Conservation (phyloP, 2,113 vertebrate genomes). For the Archocentrus centrarchus region DNA sequence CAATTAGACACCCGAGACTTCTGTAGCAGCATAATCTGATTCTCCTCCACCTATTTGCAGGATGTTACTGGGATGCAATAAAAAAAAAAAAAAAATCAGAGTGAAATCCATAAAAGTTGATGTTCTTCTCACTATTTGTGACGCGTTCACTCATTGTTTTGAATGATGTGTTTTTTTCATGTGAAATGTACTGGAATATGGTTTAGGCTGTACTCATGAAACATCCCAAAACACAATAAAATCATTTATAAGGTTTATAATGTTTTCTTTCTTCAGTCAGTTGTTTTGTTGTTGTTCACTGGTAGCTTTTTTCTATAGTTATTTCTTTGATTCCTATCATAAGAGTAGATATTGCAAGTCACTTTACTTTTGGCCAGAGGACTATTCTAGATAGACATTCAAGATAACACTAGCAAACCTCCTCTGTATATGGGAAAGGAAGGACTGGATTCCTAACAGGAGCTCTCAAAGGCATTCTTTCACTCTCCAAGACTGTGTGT, state of each 20-base stretch:
- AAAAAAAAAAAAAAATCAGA: background rate
- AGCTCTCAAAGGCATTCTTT: background rate
- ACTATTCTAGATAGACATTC: background rate
- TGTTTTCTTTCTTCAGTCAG: background rate
- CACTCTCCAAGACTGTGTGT: too few species aligned
- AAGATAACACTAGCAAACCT: background rate
- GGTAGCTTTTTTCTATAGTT: too few species aligned
- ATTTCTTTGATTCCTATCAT: background rate
- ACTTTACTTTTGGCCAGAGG: background rate
- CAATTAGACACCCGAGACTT: conserved; percentile 1
- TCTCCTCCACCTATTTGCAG: background rate
- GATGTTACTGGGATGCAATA: background rate
- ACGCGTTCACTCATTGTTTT: background rate
- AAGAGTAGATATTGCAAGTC: background rate
- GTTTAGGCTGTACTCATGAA: conserved; percentile 31
- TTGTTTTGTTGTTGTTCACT: background rate
- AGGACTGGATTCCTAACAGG: background rate
- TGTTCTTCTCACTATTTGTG: conserved; percentile 14
- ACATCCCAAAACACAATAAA: conserved; percentile 57
- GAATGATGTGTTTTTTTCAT: conserved; percentile 15
- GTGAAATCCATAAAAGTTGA: conserved; percentile 2
- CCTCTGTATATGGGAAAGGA: background rate
- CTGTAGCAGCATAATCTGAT: background rate
- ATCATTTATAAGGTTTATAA: conserved; percentile 13
- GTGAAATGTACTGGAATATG: conserved; percentile 25